Conservation (phyloP, 2,113 vertebrate species). For the Panthera uncia region DNA sequence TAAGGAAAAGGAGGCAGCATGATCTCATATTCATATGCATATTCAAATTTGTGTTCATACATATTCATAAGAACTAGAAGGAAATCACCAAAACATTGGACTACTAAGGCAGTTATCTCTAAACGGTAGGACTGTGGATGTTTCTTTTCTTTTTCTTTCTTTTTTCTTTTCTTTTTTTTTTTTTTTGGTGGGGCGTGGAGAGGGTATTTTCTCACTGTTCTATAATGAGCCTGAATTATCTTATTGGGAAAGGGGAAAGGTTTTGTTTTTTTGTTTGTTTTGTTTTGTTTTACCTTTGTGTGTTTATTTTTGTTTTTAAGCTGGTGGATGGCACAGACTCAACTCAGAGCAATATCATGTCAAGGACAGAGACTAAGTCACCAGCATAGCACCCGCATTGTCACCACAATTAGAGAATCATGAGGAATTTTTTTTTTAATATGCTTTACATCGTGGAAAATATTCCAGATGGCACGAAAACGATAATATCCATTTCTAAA, state of each 20-base stretch:
- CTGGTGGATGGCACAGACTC: neutral
- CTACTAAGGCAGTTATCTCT: neutral
- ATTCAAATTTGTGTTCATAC: neutral
- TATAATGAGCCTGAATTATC: neutral
- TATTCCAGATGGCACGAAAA: conserved; percentile 53
- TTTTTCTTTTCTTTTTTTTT: neutral
- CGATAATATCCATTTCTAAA: conserved; percentile 1
- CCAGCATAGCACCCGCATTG: fast-evolving
- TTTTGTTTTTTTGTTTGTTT: neutral
- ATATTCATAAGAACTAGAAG: conserved; percentile 1
- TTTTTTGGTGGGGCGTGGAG: too few relatives aligned
- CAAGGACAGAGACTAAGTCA: neutral
- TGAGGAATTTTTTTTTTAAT: neutral
- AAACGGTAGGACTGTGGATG: neutral
- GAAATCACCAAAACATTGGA: neutral
- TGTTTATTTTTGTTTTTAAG: neutral
- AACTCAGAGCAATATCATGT: neutral
- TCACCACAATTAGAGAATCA: neutral
- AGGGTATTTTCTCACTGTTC: neutral
- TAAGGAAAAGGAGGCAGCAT: neutral
- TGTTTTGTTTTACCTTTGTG: too few relatives aligned
- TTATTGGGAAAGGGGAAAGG: neutral
- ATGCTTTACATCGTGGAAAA: neutral
- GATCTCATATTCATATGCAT: neutral
- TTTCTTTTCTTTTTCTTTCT: neutral